Conservation (phyloP, 2,888 invertebrate genomes). For the Platerodrilus igneus region DNA sequence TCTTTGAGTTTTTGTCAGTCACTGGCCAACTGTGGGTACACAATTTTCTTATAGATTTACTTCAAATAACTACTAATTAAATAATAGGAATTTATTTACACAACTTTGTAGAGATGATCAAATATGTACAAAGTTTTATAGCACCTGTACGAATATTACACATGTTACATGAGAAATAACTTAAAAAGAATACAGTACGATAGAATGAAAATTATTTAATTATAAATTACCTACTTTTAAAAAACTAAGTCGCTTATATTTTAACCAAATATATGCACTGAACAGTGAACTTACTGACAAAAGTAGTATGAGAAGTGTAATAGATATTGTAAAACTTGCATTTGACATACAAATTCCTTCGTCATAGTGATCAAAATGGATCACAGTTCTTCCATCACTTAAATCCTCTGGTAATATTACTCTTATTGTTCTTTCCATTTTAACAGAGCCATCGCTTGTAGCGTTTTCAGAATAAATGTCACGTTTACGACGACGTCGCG, state of each 20-base stretch:
- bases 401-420: conserved; percentile 69
- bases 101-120: conserved; percentile 16
- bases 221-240: too few relatives aligned
- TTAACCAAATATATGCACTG: conserved; percentile 53
- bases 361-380: conserved; percentile 36
- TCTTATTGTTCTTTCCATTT: conserved; percentile 60
- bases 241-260: conserved; percentile 41
- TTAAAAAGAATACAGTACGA: conserved; percentile 18
- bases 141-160: conserved; percentile 11
- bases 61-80: too few relatives aligned
- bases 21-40: too few relatives aligned
- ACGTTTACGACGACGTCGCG: conserved; percentile 46
- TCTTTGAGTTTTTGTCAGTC: too few relatives aligned
- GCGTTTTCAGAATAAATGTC: conserved; percentile 51
- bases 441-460: conserved; percentile 54
- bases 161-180: conserved; percentile 17
- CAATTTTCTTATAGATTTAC: too few relatives aligned
- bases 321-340: conserved; percentile 59
- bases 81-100: conserved; percentile 20
- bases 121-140: conserved; percentile 14
- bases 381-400: conserved; percentile 41
- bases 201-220: conserved; percentile 8
- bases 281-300: conserved; percentile 56
- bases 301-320: conserved; percentile 56
- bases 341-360: conserved; percentile 61